Conservation (phyloP, 2,888 invertebrate species). For the Plagodis dolabraria region DNA sequence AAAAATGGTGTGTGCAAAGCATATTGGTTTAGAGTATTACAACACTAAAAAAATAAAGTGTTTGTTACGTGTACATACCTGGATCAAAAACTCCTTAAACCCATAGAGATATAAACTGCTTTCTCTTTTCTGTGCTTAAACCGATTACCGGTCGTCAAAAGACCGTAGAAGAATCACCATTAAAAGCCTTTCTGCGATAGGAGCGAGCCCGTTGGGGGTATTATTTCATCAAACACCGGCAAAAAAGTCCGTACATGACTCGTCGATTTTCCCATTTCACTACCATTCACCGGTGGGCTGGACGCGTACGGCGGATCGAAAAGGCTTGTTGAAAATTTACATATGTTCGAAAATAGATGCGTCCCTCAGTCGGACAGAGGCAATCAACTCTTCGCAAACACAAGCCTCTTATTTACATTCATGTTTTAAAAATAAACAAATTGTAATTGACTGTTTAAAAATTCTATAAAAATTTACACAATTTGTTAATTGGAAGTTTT, state of each 20-base stretch:
- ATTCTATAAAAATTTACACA: slow-evolving; percentile 32
- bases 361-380: slow-evolving; percentile 57
- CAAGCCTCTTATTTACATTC: slow-evolving; percentile 59
- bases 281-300: slow-evolving; percentile 70
- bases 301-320: slow-evolving; percentile 73
- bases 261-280: slow-evolving; percentile 73
- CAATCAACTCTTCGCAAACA: slow-evolving; percentile 75
- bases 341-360: slow-evolving; percentile 68
- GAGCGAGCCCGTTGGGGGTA: slow-evolving; percentile 19
- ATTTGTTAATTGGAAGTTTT: slow-evolving; percentile 1
- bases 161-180: slow-evolving; percentile 18
- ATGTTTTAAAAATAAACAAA: slow-evolving; percentile 58
- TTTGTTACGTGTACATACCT: background rate
- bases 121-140: no score
- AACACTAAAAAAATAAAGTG: no score
- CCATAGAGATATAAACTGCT: no score
- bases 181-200: slow-evolving; percentile 24
- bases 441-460: slow-evolving; percentile 50
- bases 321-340: slow-evolving; percentile 81
- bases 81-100: background rate
- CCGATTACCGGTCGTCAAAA: slow-evolving; percentile 7
- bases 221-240: slow-evolving; percentile 31
- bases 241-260: slow-evolving; percentile 49
- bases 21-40: no score
- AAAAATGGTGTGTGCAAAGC: no score